Evolutionary conservation across 2,797 vertebrate species (phyloP).

Genomic region (Amblyopsis hoosieri): DNA sequence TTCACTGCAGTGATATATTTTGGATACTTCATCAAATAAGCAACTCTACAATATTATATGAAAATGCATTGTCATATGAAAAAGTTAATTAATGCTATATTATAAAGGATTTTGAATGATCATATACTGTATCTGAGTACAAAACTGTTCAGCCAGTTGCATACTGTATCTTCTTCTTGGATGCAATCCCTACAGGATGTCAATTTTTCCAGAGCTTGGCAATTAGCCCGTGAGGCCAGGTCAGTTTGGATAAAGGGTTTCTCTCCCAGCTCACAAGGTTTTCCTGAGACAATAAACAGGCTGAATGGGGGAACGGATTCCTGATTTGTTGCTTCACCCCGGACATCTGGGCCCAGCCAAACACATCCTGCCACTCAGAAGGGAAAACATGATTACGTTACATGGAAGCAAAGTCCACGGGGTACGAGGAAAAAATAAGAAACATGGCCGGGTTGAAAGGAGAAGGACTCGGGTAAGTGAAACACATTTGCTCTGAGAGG

Average conservation of each 20-base stretch:
- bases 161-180: background rate
- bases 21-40: too few relatives aligned
- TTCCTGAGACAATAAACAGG: conserved; percentile 44
- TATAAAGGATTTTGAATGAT: too few relatives aligned
- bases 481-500: conserved; percentile 16
- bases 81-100: conserved; percentile 3
- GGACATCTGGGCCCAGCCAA: background rate
- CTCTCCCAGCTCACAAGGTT: conserved; percentile 8
- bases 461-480: conserved; percentile 7
- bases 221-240: conserved; percentile 4
- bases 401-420: conserved; percentile 1
- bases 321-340: conserved; percentile 13
- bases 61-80: background rate
- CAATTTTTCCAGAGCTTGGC: conserved; percentile 21
- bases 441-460: background rate
- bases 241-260: conserved; percentile 14
- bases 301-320: background rate
- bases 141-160: too few relatives aligned
- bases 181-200: background rate
- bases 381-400: conserved; percentile 12
- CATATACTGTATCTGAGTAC: too few relatives aligned
- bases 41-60: too few relatives aligned
- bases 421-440: background rate
- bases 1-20: too few relatives aligned
- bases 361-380: background rate